Percentiles rank a stretch among this genome's conserved stretches.
Conservation (phyloP, 2,888 invertebrate species). For the Aromia moschata region DNA sequence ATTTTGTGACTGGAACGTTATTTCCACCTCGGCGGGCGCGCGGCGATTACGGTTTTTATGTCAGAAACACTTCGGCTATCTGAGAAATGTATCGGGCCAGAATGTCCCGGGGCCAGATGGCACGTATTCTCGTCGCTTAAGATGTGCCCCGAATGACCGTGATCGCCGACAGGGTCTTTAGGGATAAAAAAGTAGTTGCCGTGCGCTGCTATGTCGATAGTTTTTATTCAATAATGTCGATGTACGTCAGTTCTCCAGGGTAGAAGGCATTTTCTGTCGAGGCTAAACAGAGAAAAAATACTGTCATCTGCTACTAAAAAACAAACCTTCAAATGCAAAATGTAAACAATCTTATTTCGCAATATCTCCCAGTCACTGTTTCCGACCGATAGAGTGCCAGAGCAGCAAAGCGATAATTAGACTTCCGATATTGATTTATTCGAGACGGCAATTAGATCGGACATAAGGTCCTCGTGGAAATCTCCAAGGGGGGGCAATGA, state of each 20-base stretch:
- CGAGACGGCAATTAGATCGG: conserved; percentile 16
- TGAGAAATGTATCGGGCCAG: conserved; percentile 6
- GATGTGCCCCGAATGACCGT: not conserved
- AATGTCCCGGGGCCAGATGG: conserved; percentile 9
- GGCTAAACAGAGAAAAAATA: too few species aligned
- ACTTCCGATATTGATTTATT: conserved; percentile 16
- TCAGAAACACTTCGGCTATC: conserved; percentile 16
- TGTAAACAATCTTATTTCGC: too few species aligned
- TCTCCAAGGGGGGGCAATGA: not conserved
- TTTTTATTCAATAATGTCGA: too few species aligned
- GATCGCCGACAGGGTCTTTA: conserved; percentile 15
- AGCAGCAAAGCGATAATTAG: too few species aligned
- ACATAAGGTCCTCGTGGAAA: not conserved
- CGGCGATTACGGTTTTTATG: conserved; percentile 13
- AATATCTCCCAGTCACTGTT: too few species aligned
- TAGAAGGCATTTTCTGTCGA: too few species aligned
- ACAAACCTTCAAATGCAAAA: too few species aligned
- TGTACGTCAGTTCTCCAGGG: too few species aligned
- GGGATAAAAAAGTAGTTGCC: not conserved
- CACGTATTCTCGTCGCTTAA: not conserved
- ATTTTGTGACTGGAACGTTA: conserved; percentile 17
- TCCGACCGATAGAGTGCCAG: too few species aligned
- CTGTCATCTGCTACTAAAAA: too few species aligned
- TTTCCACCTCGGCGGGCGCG: conserved; percentile 9
- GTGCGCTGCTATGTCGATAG: too few species aligned